Evolutionary conservation across 2,797 vertebrate genomes (phyloP).

Genomic region (Poeciliopsis presidionis): DNA sequence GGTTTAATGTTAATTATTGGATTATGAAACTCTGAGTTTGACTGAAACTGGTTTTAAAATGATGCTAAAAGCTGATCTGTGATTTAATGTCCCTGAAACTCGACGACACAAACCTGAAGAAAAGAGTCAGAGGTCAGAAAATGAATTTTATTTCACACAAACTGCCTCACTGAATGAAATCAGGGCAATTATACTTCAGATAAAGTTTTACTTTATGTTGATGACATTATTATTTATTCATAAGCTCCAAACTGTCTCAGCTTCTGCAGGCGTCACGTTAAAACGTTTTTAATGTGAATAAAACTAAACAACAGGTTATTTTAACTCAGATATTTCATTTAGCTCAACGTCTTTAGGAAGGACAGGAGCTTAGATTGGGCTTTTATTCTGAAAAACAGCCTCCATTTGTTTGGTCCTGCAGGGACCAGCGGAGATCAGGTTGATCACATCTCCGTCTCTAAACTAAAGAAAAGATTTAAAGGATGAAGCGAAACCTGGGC

Average conservation of each 20-base stretch:
- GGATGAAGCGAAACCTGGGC: background rate
- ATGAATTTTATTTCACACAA: background rate
- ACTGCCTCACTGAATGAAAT: background rate
- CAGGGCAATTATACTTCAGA: background rate
- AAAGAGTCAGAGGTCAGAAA: background rate
- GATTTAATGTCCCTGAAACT: background rate
- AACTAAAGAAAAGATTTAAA: background rate
- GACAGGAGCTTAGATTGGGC: background rate
- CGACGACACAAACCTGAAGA: background rate
- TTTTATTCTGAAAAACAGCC: background rate
- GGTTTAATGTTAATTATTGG: background rate
- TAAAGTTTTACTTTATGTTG: background rate
- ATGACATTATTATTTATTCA: background rate
- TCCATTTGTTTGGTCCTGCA: background rate
- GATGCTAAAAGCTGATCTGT: background rate
- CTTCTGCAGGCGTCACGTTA: background rate
- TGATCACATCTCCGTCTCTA: background rate
- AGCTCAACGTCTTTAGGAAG: background rate
- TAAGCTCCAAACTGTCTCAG: background rate
- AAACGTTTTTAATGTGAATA: background rate
- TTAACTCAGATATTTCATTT: background rate
- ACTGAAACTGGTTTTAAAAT: background rate
- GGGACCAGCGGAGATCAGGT: conserved; percentile 3
- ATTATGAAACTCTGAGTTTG: background rate
- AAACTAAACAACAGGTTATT: background rate